Percentiles rank a stretch among this genome's conserved stretches.
Evolutionary conservation across 1,140 invertebrate species (phyloP).

Genomic region (Thalassaphorura encarpata): DNA sequence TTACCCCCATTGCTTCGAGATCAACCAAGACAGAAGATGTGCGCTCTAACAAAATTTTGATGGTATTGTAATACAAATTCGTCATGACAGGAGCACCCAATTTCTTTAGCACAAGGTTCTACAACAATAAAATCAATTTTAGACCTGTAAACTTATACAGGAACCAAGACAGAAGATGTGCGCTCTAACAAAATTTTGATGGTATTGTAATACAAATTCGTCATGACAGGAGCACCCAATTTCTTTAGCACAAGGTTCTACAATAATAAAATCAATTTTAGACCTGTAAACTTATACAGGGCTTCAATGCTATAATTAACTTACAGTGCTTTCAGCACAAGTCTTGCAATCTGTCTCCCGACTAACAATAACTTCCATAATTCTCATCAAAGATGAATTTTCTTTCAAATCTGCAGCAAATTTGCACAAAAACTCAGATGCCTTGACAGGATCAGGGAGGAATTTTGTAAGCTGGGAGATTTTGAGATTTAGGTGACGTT

Average conservation of each 20-base stretch:
- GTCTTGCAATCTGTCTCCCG: slow-evolving; percentile 82
- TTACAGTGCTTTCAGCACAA: slow-evolving; percentile 64
- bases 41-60: slow-evolving; percentile 86
- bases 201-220: slow-evolving; percentile 89
- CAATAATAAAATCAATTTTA: background rate
- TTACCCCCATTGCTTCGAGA: slow-evolving; percentile 61
- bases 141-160: background rate
- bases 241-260: slow-evolving; percentile 75
- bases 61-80: slow-evolving; percentile 88
- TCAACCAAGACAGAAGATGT: slow-evolving; percentile 94
- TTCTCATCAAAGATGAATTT: slow-evolving; percentile 62
- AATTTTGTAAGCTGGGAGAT: slow-evolving; percentile 54
- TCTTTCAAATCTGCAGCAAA: slow-evolving; percentile 72
- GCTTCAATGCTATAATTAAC: slow-evolving; percentile 31
- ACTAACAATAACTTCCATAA: slow-evolving; percentile 75
- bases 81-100: slow-evolving; percentile 86
- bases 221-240: slow-evolving; percentile 83
- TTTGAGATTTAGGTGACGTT: slow-evolving; percentile 59
- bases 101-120: slow-evolving; percentile 76
- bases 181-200: slow-evolving; percentile 89
- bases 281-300: background rate
- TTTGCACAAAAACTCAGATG: slow-evolving; percentile 80
- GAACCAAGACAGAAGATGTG: slow-evolving; percentile 89
- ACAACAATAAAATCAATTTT: slow-evolving; percentile 16
- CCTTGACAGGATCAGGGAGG: slow-evolving; percentile 86